Evolutionary conservation across 2,888 invertebrate genomes (phyloP).

Genomic region (Sisyra terminalis): DNA sequence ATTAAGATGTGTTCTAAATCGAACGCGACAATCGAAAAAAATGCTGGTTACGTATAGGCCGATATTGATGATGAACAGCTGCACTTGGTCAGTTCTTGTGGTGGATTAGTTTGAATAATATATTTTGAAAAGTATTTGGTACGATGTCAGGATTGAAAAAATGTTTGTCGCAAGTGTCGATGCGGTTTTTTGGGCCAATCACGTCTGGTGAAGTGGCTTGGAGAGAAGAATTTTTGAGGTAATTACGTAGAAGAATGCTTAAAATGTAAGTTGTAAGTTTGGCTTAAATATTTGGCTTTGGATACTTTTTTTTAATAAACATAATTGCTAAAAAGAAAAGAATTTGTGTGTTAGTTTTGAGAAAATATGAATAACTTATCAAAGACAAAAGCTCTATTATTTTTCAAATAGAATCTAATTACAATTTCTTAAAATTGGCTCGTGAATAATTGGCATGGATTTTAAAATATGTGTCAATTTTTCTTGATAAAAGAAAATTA

Average conservation of each 20-base stretch:
- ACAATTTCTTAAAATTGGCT: neutral
- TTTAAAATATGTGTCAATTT: neutral
- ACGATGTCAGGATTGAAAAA: slow-evolving; percentile 16
- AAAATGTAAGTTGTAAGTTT: too few species aligned
- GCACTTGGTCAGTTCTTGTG: neutral
- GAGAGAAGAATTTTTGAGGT: slow-evolving; percentile 24
- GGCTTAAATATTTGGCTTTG: too few species aligned
- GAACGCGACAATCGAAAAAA: too few species aligned
- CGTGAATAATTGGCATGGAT: neutral
- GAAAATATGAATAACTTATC: too few species aligned
- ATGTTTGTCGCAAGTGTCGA: slow-evolving; percentile 23
- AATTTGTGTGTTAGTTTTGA: too few species aligned
- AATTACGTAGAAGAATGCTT: slow-evolving; percentile 8
- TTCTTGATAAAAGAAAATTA: neutral
- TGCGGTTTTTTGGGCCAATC: slow-evolving; percentile 23
- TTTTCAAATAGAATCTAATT: too few species aligned
- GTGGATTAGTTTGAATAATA: neutral
- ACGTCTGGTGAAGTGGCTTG: slow-evolving; percentile 22
- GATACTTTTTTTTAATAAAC: too few species aligned
- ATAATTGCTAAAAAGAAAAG: too few species aligned
- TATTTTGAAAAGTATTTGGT: neutral
- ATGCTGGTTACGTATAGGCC: too few species aligned
- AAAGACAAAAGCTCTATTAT: too few species aligned
- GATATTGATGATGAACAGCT: too few species aligned
- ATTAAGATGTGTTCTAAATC: too few species aligned